Conservation (phyloP, 2,888 invertebrate genomes). For the Scrobipalpa atriplicella region DNA sequence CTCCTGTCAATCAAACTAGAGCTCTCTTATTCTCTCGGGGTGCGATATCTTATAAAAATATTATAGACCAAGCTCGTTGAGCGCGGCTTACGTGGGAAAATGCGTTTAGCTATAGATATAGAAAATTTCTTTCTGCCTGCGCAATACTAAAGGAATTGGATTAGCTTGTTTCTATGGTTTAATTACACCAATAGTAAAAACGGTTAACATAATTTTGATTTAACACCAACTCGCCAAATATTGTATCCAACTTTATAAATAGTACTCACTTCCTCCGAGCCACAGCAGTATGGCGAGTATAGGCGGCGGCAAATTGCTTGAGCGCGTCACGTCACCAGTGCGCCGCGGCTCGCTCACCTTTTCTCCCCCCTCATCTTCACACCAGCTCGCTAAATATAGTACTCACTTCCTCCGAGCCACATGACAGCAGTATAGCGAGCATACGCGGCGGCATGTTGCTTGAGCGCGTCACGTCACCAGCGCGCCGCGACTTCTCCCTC, state of each 20-base stretch:
- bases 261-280: slow-evolving; percentile 75
- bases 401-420: slow-evolving; percentile 78
- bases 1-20: slow-evolving; percentile 15
- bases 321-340: slow-evolving; percentile 54
- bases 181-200: too few relatives aligned
- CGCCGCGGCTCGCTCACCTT: slow-evolving; percentile 36
- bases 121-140: not conserved
- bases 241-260: too few relatives aligned
- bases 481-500: slow-evolving; percentile 39
- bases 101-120: not conserved
- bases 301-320: slow-evolving; percentile 67
- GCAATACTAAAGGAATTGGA: not conserved
- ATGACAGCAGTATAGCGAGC: slow-evolving; percentile 65
- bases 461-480: slow-evolving; percentile 57
- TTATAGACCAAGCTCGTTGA: slow-evolving; percentile 5
- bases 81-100: not conserved
- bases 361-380: not conserved
- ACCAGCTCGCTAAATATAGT: not conserved
- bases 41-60: slow-evolving; percentile 19
- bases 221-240: too few relatives aligned
- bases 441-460: slow-evolving; percentile 70
- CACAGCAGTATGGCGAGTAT: slow-evolving; percentile 70
- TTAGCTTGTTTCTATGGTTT: not conserved
- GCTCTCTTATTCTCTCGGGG: slow-evolving; percentile 5
- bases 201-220: too few relatives aligned